A percentile compares a stretch with the other conserved stretches of the same genome.
Evolutionary conservation across 2,888 invertebrate species (phyloP).

Genomic region (Standfussiana lucernea): DNA sequence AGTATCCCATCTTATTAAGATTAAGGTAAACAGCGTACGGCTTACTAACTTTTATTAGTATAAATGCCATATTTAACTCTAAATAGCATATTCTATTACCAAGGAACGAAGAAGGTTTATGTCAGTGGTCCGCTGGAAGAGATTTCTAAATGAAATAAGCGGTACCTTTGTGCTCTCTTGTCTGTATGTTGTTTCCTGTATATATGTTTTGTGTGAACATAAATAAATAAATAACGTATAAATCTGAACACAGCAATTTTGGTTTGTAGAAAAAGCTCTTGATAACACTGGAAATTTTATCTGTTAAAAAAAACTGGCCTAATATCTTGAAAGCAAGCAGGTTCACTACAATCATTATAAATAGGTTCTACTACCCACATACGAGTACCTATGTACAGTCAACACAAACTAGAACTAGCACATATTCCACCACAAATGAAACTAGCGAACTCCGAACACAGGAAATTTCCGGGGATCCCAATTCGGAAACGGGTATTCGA

Average conservation of each 20-base stretch:
- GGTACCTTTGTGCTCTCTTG: too few species aligned
- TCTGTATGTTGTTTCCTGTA: too few species aligned
- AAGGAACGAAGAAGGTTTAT: too few species aligned
- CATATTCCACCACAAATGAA: conserved; percentile 34
- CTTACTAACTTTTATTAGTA: background rate
- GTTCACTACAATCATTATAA: background rate
- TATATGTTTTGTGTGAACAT: too few species aligned
- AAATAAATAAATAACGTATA: too few species aligned
- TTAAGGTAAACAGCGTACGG: background rate
- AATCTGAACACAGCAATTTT: background rate
- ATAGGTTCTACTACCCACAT: background rate
- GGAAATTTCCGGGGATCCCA: conserved; percentile 38
- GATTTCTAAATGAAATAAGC: too few species aligned
- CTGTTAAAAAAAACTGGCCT: background rate
- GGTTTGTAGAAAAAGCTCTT: background rate
- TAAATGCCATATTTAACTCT: too few species aligned
- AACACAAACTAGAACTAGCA: background rate
- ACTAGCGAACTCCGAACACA: conserved; percentile 21
- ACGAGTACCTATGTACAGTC: background rate
- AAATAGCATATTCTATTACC: too few species aligned
- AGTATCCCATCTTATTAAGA: background rate
- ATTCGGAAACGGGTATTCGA: conserved; percentile 33
- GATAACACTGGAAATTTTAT: background rate
- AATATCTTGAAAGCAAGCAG: background rate
- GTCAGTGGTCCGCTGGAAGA: too few species aligned